Conservation (phyloP, 2,888 invertebrate genomes). For the Campoletis raptor region DNA sequence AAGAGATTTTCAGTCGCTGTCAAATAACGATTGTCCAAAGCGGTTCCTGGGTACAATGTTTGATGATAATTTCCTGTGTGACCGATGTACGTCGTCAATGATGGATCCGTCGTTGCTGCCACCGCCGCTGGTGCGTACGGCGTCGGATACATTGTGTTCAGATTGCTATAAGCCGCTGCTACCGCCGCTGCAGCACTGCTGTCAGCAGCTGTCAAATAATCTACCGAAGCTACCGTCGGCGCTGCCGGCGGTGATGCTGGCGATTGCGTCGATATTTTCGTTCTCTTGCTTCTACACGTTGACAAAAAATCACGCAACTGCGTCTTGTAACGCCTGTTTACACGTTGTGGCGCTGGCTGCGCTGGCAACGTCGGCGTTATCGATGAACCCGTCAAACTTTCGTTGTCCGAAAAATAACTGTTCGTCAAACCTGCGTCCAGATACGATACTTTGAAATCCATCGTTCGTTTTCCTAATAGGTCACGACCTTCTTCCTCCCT, state of each 20-base stretch:
- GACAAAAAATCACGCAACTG: slow-evolving; percentile 97
- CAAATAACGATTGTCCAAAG: slow-evolving; percentile 88
- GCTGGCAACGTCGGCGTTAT: slow-evolving; percentile 86
- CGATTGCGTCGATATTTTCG: slow-evolving; percentile 85
- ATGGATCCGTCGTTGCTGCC: slow-evolving; percentile 89
- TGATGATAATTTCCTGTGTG: slow-evolving; percentile 90
- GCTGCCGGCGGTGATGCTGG: slow-evolving; percentile 87
- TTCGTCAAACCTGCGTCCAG: slow-evolving; percentile 97
- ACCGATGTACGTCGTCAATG: slow-evolving; percentile 88
- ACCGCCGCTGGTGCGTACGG: slow-evolving; percentile 92
- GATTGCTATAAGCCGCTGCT: slow-evolving; percentile 92
- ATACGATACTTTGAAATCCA: slow-evolving; percentile 99
- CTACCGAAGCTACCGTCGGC: slow-evolving; percentile 87
- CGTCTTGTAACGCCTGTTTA: slow-evolving; percentile 94
- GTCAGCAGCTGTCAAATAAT: slow-evolving; percentile 88
- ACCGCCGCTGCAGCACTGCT: slow-evolving; percentile 88
- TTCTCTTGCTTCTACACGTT: slow-evolving; percentile 94
- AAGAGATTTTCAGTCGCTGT: slow-evolving; percentile 93
- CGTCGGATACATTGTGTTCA: slow-evolving; percentile 92
- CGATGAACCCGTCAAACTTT: slow-evolving; percentile 88
- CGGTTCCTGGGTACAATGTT: slow-evolving; percentile 86
- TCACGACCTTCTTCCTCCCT: slow-evolving; percentile 99
- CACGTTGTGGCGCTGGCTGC: slow-evolving; percentile 91
- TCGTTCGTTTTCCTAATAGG: slow-evolving; percentile 97
- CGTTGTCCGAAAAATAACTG: slow-evolving; percentile 95